These are phyloP conservation scores for Solenopsis fugax DNA, from an alignment of 1,140 invertebrate genomes.

Conservation along the genomic window DNA sequence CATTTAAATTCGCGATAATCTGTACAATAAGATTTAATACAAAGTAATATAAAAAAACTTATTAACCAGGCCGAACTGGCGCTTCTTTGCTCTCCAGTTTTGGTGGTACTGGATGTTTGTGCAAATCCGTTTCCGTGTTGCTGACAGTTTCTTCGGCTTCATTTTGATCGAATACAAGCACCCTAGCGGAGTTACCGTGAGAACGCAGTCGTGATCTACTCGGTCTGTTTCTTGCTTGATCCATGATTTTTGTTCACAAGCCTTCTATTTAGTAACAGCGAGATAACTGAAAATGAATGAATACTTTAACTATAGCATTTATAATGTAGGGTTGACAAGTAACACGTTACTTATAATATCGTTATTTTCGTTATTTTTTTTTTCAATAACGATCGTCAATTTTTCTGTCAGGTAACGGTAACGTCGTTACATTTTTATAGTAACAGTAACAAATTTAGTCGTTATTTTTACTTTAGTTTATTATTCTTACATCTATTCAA, in stretches of 20 bases:
- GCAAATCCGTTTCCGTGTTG: slow-evolving; percentile 76
- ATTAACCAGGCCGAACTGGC: slow-evolving; percentile 82
- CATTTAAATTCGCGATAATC: too few species aligned
- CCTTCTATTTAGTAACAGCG: background rate
- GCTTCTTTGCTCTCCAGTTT: slow-evolving; percentile 85
- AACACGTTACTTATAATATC: too few species aligned
- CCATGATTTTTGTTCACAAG: slow-evolving; percentile 75
- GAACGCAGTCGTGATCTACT: slow-evolving; percentile 85
- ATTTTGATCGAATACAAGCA: slow-evolving; percentile 86
- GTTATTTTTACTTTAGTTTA: too few species aligned
- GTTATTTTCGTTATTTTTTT: too few species aligned
- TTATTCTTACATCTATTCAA: too few species aligned
- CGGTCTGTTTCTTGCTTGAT: slow-evolving; percentile 83
- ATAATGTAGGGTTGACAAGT: too few species aligned
- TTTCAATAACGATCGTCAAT: too few species aligned
- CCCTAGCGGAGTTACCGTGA: slow-evolving; percentile 87
- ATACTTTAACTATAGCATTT: background rate
- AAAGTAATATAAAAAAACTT: slow-evolving; percentile 40
- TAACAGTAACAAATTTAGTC: too few species aligned
- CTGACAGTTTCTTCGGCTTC: slow-evolving; percentile 80
- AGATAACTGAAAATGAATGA: background rate
- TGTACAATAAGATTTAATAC: background rate
- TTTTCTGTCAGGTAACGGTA: too few species aligned
- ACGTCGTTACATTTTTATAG: too few species aligned
- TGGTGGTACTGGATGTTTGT: slow-evolving; percentile 70